Evolutionary conservation across 1,140 invertebrate genomes (phyloP), one percentile per base, ranked within the genome.

Genomic region (Neodiprion fabricii): DNA sequence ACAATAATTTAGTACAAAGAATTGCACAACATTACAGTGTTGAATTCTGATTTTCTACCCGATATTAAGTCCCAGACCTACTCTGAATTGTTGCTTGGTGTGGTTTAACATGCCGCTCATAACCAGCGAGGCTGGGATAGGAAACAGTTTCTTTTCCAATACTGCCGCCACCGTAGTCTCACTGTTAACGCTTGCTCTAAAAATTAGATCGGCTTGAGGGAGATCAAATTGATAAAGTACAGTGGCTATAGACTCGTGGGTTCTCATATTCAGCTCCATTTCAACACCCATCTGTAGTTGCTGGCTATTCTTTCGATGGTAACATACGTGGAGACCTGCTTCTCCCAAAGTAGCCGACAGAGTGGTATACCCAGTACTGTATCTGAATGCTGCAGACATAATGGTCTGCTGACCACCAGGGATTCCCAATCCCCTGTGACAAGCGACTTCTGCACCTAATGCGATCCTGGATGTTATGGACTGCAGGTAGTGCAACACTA

Each of bases 51-150:
- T 61, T 67, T 74, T 70, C 82, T 84, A 88, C 47, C 91, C 91
- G 72, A 93, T 86, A 70, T 92, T 90, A 21, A 93, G 85, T 23
- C 91, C 91, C 78, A 91, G 88, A 4, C 92, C 92, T 65, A 93
- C 85, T 71, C 89, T 84, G 81, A 92, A 89, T 76, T 90, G 88
- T 77, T 90, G 89, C 79, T 92, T 91, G 10, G 81, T 86, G 79
- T 95, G 94, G 86, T 95, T 95, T n/a, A 95, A 85, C 79, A 91
- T 89, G 28, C 90, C 93, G 83, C 94, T 95, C 9, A 96, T 83
- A 10, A 91, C 82, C 68, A 96, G 86, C 1, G 92, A 92, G 76
- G 95, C 93, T 12, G 94, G 93, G 72, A 96, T 87, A 11, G 92
- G 91, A 67, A 91, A 85, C 17, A 95, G 79, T 86, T 92, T 92